Evolutionary conservation across 1,140 invertebrate genomes (phyloP).

Genomic region (Macrocentrus cingulum): DNA sequence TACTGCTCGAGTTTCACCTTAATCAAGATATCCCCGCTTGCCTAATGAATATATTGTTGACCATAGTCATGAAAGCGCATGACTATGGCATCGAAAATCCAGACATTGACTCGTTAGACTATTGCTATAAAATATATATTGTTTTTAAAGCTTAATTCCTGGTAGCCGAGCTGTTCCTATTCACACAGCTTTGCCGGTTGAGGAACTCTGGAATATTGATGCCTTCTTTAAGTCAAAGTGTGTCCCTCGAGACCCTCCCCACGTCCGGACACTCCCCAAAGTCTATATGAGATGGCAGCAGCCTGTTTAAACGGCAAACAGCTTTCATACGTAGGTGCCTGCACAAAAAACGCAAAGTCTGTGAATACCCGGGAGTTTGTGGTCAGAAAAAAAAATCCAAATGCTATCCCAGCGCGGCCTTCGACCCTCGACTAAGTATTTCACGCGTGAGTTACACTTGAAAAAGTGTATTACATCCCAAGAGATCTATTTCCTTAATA

Average conservation of each 20-base stretch:
- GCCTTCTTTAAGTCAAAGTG: slow-evolving; percentile 25
- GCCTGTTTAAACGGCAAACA: slow-evolving; percentile 33
- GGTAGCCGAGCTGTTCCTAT: too few species aligned
- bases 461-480: too few species aligned
- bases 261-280: slow-evolving; percentile 10
- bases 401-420: neutral
- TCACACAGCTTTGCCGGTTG: neutral
- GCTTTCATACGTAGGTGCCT: slow-evolving; percentile 21
- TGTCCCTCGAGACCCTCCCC: slow-evolving; percentile 2
- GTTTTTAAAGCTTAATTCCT: too few species aligned
- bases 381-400: slow-evolving; percentile 8
- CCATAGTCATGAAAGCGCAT: too few species aligned
- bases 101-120: too few species aligned
- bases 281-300: slow-evolving; percentile 1
- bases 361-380: neutral
- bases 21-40: neutral
- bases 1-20: neutral
- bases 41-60: too few species aligned
- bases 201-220: slow-evolving; percentile 30
- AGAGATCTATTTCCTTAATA: too few species aligned
- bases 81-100: too few species aligned
- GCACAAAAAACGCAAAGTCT: neutral
- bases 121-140: too few species aligned
- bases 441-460: too few species aligned
- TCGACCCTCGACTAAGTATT: neutral